These are phyloP conservation scores for Chanos chanos DNA, from an alignment of 2,797 vertebrate species.

Conservation along the genomic window DNA sequence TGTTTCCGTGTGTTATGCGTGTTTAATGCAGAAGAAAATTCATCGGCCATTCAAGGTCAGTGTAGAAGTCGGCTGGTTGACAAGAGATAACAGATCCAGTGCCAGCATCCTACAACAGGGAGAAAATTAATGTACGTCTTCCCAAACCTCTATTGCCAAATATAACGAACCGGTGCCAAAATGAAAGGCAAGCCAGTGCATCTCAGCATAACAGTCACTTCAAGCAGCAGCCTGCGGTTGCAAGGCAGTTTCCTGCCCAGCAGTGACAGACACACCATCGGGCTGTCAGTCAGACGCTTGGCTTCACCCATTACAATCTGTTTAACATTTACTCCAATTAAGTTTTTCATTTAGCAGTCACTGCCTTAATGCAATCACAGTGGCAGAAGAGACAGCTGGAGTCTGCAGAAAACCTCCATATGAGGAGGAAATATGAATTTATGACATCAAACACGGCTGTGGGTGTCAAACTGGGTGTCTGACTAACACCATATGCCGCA, in stretches of 20 bases:
- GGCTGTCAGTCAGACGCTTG: constrained; percentile 35
- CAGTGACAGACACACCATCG: no score
- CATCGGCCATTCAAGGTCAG: neutral
- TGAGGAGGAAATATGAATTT: constrained; percentile 42
- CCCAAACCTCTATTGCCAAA: no score
- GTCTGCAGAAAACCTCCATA: constrained; percentile 29
- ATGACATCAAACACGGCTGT: constrained; percentile 45
- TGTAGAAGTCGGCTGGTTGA: no score
- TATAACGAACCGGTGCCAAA: no score
- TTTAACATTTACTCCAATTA: constrained; percentile 40
- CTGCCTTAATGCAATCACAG: constrained; percentile 21
- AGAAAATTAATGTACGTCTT: no score
- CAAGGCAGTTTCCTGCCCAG: constrained; percentile 32
- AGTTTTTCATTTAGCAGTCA: constrained; percentile 42
- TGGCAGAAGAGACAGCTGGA: constrained; percentile 29
- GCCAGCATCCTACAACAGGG: no score
- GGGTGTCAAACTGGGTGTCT: constrained; percentile 36
- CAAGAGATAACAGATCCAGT: no score
- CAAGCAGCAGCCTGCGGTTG: no score
- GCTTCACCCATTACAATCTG: constrained; percentile 20
- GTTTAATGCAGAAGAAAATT: neutral
- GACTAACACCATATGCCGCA: constrained; percentile 43
- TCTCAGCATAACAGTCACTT: no score
- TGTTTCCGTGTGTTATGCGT: no score
- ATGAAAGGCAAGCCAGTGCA: no score